These are phyloP conservation scores for Acanthopagrus latus DNA, from an alignment of 2,797 vertebrate genomes.

Conservation along the genomic window DNA sequence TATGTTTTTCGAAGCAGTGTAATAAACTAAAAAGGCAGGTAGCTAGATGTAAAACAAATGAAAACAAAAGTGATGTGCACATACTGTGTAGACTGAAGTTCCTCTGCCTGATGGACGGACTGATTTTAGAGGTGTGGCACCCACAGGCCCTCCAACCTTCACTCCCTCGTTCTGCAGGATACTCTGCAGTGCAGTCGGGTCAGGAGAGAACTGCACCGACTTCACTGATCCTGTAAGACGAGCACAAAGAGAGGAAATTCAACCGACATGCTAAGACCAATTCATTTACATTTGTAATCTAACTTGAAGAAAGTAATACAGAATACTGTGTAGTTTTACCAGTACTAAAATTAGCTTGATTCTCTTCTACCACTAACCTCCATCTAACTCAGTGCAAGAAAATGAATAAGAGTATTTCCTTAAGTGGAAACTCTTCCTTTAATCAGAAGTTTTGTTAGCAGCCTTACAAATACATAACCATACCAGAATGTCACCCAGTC, in stretches of 20 bases:
- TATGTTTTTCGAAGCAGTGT: not conserved
- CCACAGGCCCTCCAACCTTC: constrained; percentile 42
- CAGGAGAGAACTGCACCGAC: constrained; percentile 72
- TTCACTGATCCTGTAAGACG: constrained; percentile 51
- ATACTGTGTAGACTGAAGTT: constrained; percentile 80
- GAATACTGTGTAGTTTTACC: not conserved
- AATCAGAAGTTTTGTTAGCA: too few species aligned
- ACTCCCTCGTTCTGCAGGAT: constrained; percentile 80
- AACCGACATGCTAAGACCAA: not conserved
- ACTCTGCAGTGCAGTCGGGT: constrained; percentile 68
- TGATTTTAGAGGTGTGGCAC: constrained; percentile 63
- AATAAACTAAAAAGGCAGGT: not conserved
- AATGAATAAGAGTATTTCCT: too few species aligned
- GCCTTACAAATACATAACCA: too few species aligned
- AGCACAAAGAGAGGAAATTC: constrained; percentile 6
- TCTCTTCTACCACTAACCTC: not conserved
- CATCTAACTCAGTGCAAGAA: too few species aligned
- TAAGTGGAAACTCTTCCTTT: too few species aligned
- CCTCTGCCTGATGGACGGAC: constrained; percentile 72
- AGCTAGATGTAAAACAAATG: not conserved
- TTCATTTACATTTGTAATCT: not conserved
- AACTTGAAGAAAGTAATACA: not conserved
- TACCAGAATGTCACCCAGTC: too few species aligned
- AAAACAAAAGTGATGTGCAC: not conserved
- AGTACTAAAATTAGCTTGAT: not conserved